phyloP scores from a whole-genome alignment of 2,797 vertebrate species.

The Danionella dracula region DNA sequence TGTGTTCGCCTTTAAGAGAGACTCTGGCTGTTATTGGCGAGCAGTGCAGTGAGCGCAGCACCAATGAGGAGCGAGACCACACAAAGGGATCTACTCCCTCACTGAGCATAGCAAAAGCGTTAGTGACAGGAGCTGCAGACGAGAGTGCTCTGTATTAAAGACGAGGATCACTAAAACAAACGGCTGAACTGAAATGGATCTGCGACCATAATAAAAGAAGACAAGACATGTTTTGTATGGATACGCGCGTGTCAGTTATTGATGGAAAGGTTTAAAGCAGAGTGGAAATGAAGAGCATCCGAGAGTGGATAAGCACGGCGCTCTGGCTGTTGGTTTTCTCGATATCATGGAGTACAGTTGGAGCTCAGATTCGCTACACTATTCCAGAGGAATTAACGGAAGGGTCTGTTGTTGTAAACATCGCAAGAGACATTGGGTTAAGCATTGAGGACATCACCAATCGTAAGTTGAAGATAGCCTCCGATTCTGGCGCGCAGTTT shows the following conservation, averaged over 20 bases:
- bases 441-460: conserved; percentile 27
- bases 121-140: background rate
- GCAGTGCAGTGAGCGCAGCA: background rate
- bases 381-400: conserved; percentile 61
- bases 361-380: conserved; percentile 57
- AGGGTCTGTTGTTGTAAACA: conserved; percentile 62
- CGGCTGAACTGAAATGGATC: background rate
- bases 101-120: background rate
- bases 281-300: conserved; percentile 30
- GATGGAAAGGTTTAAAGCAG: conserved; percentile 19
- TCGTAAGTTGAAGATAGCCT: conserved; percentile 40
- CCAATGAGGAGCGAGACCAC: conserved; percentile 29
- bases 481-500: conserved; percentile 46
- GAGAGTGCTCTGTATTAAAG: background rate
- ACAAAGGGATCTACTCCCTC: conserved; percentile 44
- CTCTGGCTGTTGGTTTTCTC: conserved; percentile 17
- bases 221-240: background rate
- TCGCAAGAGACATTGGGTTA: conserved; percentile 58
- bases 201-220: background rate
- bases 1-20: conserved; percentile 5
- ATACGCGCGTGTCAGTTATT: background rate
- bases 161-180: background rate
- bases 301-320: conserved; percentile 2
- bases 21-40: background rate
- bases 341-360: conserved; percentile 29